Base-by-base conservation (phyloP, 2,113 vertebrate genomes). In the Argyrosomus japonicus region DNA sequence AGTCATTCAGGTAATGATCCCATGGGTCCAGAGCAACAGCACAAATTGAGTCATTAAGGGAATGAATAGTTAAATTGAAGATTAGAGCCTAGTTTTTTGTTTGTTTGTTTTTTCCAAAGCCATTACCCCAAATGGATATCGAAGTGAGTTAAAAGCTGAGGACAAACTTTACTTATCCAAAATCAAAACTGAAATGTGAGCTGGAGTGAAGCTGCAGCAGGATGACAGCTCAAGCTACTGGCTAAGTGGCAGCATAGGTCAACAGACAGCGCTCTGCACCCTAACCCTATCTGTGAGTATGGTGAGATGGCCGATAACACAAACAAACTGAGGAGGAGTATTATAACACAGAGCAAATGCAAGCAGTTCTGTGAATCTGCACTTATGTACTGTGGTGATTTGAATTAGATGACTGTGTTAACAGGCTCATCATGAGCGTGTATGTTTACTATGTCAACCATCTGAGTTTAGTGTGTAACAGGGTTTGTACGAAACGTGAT, bases 1-100 rank as follows among this genome's bases (percentile, higher is more conserved):
- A 79, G 27, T 68, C 64, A 82, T 83, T 82, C 51, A 63, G 65
- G 75, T 74, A 87, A 82, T 65, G 63, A 83, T 76, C 79, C 80
- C 77, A 53, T 8, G 79, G 70, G 77, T 74, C 32, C 6, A 53
- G 7, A 81, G 76, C 50, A 75, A 62, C 50, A 53, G 67, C 51
- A 65, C 65, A 47, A 56, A 79, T 61, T n/a, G 11, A 84, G 64
- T 69, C 56, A 88, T 71, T 85, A 75, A 62, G 25, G 15, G 17
- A 76, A 76, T 74, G n/a, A 69, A 72, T 32, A 53, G 57, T 48
- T 75, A 51, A 36, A 56, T 29, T 60, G 13, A 77, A 63, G 27
- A 68, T 43, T 6, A 17, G 23, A 21, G 36, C 8, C 36, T 9
- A 8, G 36, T 8, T 40, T 7, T 40, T 8, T 8, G 1, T 5